Conservation (phyloP, 2,888 invertebrate species). For the Drosophila rubida region DNA sequence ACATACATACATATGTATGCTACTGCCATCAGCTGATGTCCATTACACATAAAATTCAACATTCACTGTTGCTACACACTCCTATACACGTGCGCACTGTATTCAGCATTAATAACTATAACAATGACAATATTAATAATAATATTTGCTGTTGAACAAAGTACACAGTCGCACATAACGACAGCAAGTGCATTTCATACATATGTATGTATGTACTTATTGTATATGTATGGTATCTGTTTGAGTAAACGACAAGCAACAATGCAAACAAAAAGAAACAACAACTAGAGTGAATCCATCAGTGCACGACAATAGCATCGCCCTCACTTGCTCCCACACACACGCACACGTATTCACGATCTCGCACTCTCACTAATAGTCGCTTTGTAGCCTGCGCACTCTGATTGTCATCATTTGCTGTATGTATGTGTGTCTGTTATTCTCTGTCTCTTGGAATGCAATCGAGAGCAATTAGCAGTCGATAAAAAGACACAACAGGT, state of each 20-base stretch:
- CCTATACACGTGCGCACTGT: slow-evolving; percentile 19
- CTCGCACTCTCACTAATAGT: slow-evolving; percentile 2
- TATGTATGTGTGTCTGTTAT: neutral
- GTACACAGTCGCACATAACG: slow-evolving; percentile 36
- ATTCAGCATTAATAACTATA: slow-evolving; percentile 66
- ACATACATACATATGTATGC: too few species aligned
- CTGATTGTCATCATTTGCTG: slow-evolving; percentile 30
- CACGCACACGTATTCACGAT: neutral
- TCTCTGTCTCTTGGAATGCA: slow-evolving; percentile 16
- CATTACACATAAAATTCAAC: slow-evolving; percentile 31
- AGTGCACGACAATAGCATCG: slow-evolving; percentile 49
- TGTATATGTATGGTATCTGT: slow-evolving; percentile 49
- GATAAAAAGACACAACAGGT: slow-evolving; percentile 15
- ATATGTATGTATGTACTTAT: slow-evolving; percentile 8
- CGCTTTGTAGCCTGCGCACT: slow-evolving; percentile 53
- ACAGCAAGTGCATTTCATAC: slow-evolving; percentile 49
- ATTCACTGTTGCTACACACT: slow-evolving; percentile 44
- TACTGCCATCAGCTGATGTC: slow-evolving; percentile 7
- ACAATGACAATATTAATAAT: slow-evolving; percentile 73
- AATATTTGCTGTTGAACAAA: slow-evolving; percentile 68
- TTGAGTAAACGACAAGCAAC: slow-evolving; percentile 47
- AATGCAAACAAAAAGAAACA: slow-evolving; percentile 65
- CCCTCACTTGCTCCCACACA: neutral
- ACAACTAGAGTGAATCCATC: slow-evolving; percentile 73
- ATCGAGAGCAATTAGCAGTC: slow-evolving; percentile 30